Percentiles rank a stretch among this genome's conserved stretches.
Evolutionary conservation across 1,140 invertebrate species (phyloP).

Genomic region (Belonocnema kinseyi): DNA sequence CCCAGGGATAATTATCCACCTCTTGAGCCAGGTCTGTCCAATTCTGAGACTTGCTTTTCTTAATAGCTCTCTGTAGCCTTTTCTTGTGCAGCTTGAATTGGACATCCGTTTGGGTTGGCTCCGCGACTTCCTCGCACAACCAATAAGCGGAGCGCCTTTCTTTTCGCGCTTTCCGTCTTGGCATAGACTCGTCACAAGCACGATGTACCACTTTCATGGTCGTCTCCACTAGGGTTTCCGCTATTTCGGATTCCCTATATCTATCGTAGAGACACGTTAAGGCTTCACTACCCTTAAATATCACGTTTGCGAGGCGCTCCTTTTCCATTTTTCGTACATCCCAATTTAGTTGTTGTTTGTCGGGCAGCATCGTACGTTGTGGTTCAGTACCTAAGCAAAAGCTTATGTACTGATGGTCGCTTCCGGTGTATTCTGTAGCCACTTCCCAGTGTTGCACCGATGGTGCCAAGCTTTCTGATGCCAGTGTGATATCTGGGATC

Average conservation of each 20-base stretch:
- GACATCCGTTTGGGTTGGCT: constrained; percentile 39
- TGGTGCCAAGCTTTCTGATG: background rate
- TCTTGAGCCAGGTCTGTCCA: too few relatives aligned
- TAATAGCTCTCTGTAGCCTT: too few relatives aligned
- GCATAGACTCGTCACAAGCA: background rate
- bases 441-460: constrained; percentile 30
- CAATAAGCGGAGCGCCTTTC: background rate
- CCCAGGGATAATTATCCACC: too few relatives aligned
- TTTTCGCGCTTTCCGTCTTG: background rate
- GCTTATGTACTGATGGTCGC: constrained; percentile 42
- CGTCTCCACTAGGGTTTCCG: too few relatives aligned
- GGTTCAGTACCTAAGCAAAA: background rate
- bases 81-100: constrained; percentile 37
- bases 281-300: too few relatives aligned
- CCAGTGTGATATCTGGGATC: background rate
- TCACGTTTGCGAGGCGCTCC: too few relatives aligned
- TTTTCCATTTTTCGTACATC: too few relatives aligned
- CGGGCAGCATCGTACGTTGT: background rate
- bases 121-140: background rate
- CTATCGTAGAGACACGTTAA: too few relatives aligned
- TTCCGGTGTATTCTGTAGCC: constrained; percentile 35
- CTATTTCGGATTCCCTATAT: too few relatives aligned
- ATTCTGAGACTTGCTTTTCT: too few relatives aligned
- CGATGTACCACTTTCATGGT: background rate
- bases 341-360: too few relatives aligned